Evolutionary conservation across 2,888 invertebrate species (phyloP).

Genomic region (Eubasilissa splendida): DNA sequence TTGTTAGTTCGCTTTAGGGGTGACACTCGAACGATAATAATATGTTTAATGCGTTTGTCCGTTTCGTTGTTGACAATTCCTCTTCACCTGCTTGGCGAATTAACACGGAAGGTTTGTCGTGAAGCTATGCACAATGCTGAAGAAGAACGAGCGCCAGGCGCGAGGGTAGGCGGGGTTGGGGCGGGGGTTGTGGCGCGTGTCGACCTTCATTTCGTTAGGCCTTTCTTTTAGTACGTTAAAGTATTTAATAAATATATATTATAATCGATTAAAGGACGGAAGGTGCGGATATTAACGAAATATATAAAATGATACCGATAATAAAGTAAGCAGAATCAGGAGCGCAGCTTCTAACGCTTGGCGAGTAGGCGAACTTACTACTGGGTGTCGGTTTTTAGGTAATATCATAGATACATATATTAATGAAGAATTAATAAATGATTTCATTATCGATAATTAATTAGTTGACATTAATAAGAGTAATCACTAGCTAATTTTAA

Average conservation of each 20-base stretch:
- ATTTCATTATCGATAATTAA: constrained; percentile 59
- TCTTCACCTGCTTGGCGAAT: constrained; percentile 54
- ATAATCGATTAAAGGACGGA: constrained; percentile 50
- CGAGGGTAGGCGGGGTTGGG: constrained; percentile 30
- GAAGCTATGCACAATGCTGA: constrained; percentile 49
- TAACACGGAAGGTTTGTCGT: constrained; percentile 17
- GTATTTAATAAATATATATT: constrained; percentile 53
- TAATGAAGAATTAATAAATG: constrained; percentile 57
- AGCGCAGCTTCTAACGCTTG: constrained; percentile 56
- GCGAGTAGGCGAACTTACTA: constrained; percentile 60
- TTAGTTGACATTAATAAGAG: constrained; percentile 60
- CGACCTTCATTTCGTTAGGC: constrained; percentile 59
- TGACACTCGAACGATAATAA: constrained; percentile 54
- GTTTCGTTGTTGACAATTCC: constrained; percentile 44
- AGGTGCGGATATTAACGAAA: constrained; percentile 53
- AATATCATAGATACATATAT: constrained; percentile 59
- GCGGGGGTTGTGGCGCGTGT: constrained; percentile 46
- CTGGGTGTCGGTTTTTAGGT: constrained; percentile 56
- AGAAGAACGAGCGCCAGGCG: background rate
- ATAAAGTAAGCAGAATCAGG: constrained; percentile 57
- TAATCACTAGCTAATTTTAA: constrained; percentile 59
- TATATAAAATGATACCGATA: constrained; percentile 54
- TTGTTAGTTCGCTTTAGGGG: constrained; percentile 50
- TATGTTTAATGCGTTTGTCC: constrained; percentile 48
- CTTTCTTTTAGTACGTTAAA: constrained; percentile 58